phyloP scores from a whole-genome alignment of 53 echinoderm and acorn worm species.

The Patiria pectinifera region DNA sequence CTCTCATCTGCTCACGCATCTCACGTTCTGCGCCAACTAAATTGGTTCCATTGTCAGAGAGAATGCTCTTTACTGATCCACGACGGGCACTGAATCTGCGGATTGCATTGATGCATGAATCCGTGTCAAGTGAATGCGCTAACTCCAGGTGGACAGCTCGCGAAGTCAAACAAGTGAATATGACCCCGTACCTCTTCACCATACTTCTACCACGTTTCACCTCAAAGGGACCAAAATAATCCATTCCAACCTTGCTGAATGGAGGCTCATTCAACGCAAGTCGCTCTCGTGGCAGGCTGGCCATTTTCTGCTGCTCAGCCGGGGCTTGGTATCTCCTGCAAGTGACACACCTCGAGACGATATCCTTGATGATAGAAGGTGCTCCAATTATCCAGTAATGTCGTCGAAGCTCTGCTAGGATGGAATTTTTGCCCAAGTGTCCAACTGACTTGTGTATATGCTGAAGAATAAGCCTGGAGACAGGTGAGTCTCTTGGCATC shows the following conservation, averaged over 20 bases:
- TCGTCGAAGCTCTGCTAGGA: slow-evolving; percentile 45
- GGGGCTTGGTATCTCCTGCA: slow-evolving; percentile 54
- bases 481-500: slow-evolving; percentile 25
- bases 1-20: slow-evolving; percentile 38
- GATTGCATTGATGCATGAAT: slow-evolving; percentile 62
- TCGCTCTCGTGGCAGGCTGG: slow-evolving; percentile 44
- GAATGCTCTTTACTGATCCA: slow-evolving; percentile 53
- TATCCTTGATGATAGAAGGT: slow-evolving; percentile 18
- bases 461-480: slow-evolving; percentile 54
- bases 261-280: slow-evolving; percentile 51
- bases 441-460: slow-evolving; percentile 52
- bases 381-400: slow-evolving; percentile 64
- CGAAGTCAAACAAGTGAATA: slow-evolving; percentile 65
- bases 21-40: slow-evolving; percentile 67
- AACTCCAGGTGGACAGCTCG: slow-evolving; percentile 65
- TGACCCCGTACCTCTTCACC: slow-evolving; percentile 65
- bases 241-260: slow-evolving; percentile 56
- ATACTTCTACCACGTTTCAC: slow-evolving; percentile 53
- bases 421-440: slow-evolving; percentile 60
- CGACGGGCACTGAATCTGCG: slow-evolving; percentile 61
- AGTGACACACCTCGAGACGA: slow-evolving; percentile 44
- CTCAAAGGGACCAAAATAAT: slow-evolving; percentile 68
- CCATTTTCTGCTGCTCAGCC: slow-evolving; percentile 63
- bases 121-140: slow-evolving; percentile 44
- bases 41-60: slow-evolving; percentile 69